A percentile compares a stretch with the other conserved stretches of the same genome.
phyloP scores from a whole-genome alignment of 2,113 vertebrate species.

The Syngnathoides biaculeatus region DNA sequence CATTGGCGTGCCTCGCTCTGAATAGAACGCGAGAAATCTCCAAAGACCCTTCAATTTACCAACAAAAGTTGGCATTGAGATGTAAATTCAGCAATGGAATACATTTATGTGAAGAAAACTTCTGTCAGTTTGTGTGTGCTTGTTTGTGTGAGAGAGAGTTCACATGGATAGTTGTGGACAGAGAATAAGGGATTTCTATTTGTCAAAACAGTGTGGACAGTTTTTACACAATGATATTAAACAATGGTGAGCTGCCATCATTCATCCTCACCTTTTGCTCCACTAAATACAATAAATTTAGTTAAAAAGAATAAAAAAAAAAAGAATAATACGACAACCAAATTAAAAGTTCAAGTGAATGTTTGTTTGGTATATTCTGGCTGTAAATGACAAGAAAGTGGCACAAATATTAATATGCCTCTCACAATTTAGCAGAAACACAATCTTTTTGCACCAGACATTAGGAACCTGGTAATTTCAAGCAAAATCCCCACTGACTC shows the following conservation, averaged over 20 bases:
- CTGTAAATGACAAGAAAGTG: no score
- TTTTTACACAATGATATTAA: constrained; percentile 60
- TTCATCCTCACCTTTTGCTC: constrained; percentile 26
- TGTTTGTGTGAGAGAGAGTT: background rate
- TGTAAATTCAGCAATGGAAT: constrained; percentile 67
- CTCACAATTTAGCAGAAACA: no score
- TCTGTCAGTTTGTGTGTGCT: constrained; percentile 32
- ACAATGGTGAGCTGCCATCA: constrained; percentile 22
- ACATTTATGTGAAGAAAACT: constrained; percentile 61
- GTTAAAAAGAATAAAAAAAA: background rate
- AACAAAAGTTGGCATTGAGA: constrained; percentile 75
- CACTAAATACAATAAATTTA: background rate
- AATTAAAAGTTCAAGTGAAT: background rate
- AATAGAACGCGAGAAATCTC: constrained; percentile 69
- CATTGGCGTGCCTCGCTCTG: constrained; percentile 48
- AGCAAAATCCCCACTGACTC: no score
- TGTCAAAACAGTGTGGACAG: constrained; percentile 61
- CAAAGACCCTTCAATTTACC: constrained; percentile 73
- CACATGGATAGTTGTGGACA: background rate
- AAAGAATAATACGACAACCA: background rate
- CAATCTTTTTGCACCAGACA: no score
- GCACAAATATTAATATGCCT: no score
- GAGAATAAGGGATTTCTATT: constrained; percentile 23
- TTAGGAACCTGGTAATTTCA: no score
- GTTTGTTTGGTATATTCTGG: background rate